A percentile compares a stretch with the other conserved stretches of the same genome.
These are phyloP conservation scores for Isurus oxyrinchus DNA, from an alignment of 2,113 vertebrate species.

Conservation along the genomic window DNA sequence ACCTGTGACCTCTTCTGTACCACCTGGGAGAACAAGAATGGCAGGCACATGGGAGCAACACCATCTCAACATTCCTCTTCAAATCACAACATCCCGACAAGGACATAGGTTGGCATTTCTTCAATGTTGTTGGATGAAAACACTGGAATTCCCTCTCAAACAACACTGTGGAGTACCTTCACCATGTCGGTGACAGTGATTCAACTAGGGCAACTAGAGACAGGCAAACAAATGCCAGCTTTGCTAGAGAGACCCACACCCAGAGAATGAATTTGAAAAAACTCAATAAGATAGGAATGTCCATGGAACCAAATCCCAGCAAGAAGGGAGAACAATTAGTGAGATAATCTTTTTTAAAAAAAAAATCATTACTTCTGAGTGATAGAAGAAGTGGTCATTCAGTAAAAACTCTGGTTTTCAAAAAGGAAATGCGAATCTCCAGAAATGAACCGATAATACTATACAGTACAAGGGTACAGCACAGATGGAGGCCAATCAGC, in stretches of 20 bases:
- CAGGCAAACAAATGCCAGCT: neutral
- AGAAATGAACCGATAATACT: too few species aligned
- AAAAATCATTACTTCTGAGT: too few species aligned
- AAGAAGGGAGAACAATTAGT: neutral
- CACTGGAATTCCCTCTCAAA: too few species aligned
- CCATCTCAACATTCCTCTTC: neutral
- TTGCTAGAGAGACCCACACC: neutral
- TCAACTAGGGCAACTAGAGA: neutral
- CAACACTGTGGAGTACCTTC: too few species aligned
- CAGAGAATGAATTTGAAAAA: neutral
- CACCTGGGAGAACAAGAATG: neutral
- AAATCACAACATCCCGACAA: neutral
- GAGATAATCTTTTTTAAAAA: neutral
- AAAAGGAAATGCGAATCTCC: too few species aligned
- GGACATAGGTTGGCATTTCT: too few species aligned
- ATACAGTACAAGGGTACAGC: too few species aligned
- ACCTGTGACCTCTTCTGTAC: neutral
- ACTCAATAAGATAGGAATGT: neutral
- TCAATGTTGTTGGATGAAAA: too few species aligned
- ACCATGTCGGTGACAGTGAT: too few species aligned
- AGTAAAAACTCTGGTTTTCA: too few species aligned
- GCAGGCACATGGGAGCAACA: neutral
- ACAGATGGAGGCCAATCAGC: too few species aligned
- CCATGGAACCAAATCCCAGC: neutral
- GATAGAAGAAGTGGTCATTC: too few species aligned